These are phyloP conservation scores for Rhea pennata DNA, from an alignment of 2,113 vertebrate genomes.

Conservation along the genomic window DNA sequence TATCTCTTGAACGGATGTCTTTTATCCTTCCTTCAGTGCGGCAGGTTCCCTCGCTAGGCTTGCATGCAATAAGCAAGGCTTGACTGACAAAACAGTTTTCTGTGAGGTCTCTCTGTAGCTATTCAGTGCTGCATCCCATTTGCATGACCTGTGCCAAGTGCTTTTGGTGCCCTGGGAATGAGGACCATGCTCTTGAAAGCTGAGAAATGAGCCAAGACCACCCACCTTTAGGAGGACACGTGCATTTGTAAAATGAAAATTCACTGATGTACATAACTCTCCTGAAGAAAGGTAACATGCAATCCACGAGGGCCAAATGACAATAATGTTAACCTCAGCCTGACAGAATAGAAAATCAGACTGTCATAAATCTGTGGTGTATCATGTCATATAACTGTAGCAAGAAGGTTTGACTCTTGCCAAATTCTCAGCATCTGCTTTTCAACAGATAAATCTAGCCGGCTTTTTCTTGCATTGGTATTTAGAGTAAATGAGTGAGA, in stretches of 20 bases:
- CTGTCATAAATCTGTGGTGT: not conserved
- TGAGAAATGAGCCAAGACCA: slow-evolving; percentile 24
- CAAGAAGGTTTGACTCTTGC: not conserved
- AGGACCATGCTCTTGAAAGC: not conserved
- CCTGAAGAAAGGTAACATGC: not conserved
- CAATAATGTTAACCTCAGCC: not conserved
- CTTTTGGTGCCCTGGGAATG: not conserved
- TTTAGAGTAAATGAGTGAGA: not conserved
- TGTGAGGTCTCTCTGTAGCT: not conserved
- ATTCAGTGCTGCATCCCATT: not conserved
- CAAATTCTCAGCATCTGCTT: not conserved
- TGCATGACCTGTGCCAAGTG: not conserved
- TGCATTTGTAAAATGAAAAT: not conserved
- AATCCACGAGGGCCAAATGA: not conserved
- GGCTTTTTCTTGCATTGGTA: not conserved
- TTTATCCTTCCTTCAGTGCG: not conserved
- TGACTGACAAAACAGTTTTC: slow-evolving; percentile 1
- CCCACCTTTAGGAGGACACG: not conserved
- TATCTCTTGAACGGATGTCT: not conserved
- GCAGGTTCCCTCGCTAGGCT: not conserved
- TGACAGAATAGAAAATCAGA: not conserved
- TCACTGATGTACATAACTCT: not conserved
- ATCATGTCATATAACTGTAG: not conserved
- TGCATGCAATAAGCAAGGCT: not conserved
- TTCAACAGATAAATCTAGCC: not conserved